Evolutionary conservation across 2,797 vertebrate species (phyloP).

Genomic region (Decapterus maruadsi): DNA sequence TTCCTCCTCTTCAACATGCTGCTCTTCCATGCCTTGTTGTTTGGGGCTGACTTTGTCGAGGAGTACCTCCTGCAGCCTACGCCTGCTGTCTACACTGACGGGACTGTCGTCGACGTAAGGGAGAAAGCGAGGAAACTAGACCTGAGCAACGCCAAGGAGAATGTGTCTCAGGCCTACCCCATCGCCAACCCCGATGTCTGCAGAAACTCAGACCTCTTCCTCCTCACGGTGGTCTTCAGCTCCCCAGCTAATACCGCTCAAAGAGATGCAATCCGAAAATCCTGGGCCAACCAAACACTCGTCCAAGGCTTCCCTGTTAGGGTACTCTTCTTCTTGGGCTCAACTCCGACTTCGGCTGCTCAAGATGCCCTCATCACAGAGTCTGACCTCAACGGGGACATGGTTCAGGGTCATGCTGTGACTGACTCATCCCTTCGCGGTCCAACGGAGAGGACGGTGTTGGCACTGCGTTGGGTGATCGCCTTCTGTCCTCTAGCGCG

Average conservation of each 20-base stretch:
- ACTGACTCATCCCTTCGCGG: constrained; percentile 79
- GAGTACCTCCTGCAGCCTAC: constrained; percentile 91
- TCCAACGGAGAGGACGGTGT: constrained; percentile 81
- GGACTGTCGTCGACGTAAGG: constrained; percentile 84
- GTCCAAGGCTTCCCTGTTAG: constrained; percentile 74
- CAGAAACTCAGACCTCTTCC: constrained; percentile 85
- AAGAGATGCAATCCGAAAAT: constrained; percentile 86
- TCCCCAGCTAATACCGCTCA: constrained; percentile 84
- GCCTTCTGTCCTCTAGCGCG: constrained; percentile 89
- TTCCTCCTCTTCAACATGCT: constrained; percentile 93
- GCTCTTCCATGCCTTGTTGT: constrained; percentile 92
- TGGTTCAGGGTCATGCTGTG: constrained; percentile 74
- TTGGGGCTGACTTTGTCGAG: constrained; percentile 93
- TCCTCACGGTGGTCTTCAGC: constrained; percentile 89
- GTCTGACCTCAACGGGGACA: constrained; percentile 61
- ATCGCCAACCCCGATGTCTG: constrained; percentile 81
- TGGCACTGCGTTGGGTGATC: constrained; percentile 89
- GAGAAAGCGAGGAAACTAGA: constrained; percentile 91
- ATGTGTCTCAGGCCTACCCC: constrained; percentile 83
- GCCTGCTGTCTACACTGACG: constrained; percentile 87
- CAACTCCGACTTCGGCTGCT: constrained; percentile 62
- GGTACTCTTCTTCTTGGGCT: constrained; percentile 75
- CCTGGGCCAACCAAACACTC: constrained; percentile 89
- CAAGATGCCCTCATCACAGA: constrained; percentile 79
- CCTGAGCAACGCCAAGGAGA: constrained; percentile 77